phyloP scores from a whole-genome alignment of 2,797 vertebrate genomes.

The Enteromius paludinosus region DNA sequence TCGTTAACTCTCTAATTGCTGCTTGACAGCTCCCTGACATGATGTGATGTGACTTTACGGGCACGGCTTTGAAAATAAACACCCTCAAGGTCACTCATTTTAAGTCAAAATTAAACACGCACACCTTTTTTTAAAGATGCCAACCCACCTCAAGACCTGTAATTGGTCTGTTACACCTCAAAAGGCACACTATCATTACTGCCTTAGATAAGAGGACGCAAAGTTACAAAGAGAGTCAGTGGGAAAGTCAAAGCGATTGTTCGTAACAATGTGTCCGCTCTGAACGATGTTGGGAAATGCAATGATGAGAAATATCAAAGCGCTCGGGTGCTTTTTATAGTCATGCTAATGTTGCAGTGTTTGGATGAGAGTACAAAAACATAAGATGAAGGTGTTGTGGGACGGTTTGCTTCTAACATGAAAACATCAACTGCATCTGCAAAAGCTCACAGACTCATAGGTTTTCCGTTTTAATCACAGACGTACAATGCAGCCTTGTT shows the following conservation, averaged over 20 bases:
- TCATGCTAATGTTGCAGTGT: constrained; percentile 31
- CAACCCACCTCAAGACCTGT: constrained; percentile 23
- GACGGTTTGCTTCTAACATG: constrained; percentile 25
- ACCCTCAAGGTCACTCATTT: constrained; percentile 40
- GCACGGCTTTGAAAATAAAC: constrained; percentile 38
- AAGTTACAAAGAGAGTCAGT: background rate
- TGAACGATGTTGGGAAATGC: constrained; percentile 9
- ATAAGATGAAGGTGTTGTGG: constrained; percentile 21
- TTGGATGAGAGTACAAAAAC: constrained; percentile 28
- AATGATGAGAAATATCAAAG: constrained; percentile 49
- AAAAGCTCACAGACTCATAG: background rate
- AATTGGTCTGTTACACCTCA: constrained; percentile 49
- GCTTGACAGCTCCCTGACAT: constrained; percentile 23
- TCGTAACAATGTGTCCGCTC: background rate
- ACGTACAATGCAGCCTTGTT: background rate
- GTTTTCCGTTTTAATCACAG: constrained; percentile 29
- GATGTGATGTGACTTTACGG: background rate
- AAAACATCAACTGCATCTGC: background rate
- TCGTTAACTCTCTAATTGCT: constrained; percentile 38
- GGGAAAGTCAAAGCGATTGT: constrained; percentile 9
- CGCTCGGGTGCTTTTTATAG: constrained; percentile 40
- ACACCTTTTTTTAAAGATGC: constrained; percentile 16
- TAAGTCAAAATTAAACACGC: constrained; percentile 37
- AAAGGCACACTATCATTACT: constrained; percentile 38
- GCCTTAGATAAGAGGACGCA: constrained; percentile 22